phyloP scores from a whole-genome alignment of 1,140 invertebrate species.

The Drosophila eugracilis region DNA sequence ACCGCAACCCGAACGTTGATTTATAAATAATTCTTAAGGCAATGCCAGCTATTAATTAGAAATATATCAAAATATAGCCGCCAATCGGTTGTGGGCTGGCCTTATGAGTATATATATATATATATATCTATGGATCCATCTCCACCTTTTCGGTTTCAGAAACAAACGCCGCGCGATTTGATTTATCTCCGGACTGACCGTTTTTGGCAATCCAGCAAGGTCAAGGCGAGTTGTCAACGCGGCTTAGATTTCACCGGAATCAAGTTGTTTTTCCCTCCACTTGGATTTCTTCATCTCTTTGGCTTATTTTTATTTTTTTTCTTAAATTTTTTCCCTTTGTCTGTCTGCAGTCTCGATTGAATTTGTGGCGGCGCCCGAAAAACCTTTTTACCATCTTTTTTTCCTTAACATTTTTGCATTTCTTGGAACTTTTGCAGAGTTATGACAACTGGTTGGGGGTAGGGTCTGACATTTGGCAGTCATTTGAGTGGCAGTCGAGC shows the following conservation, averaged over 20 bases:
- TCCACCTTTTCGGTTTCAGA: slow-evolving; percentile 47
- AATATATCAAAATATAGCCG: slow-evolving; percentile 71
- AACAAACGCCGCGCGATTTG: slow-evolving; percentile 43
- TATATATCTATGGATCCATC: slow-evolving; percentile 15
- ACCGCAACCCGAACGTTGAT: slow-evolving; percentile 49
- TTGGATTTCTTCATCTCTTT: slow-evolving; percentile 11
- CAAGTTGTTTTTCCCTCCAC: slow-evolving; percentile 27
- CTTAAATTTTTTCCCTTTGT: slow-evolving; percentile 16
- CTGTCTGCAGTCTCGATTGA: slow-evolving; percentile 77
- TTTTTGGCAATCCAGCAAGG: slow-evolving; percentile 70
- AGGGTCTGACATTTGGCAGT: slow-evolving; percentile 40
- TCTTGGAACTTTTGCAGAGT: slow-evolving; percentile 65
- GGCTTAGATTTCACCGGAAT: slow-evolving; percentile 73
- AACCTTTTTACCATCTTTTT: slow-evolving; percentile 50
- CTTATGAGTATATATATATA: neutral
- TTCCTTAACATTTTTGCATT: slow-evolving; percentile 61
- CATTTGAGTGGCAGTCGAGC: slow-evolving; percentile 49
- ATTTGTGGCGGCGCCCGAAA: slow-evolving; percentile 52
- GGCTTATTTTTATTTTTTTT: neutral
- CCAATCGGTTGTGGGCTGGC: slow-evolving; percentile 36
- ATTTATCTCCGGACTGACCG: slow-evolving; percentile 73
- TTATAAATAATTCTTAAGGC: slow-evolving; percentile 40
- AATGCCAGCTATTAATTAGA: slow-evolving; percentile 71
- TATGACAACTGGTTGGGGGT: slow-evolving; percentile 64
- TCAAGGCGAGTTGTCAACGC: slow-evolving; percentile 77